Evolutionary conservation across 2,888 invertebrate genomes (phyloP), one percentile per base, ranked within the genome.

Genomic region (Drosophila siamana): DNA sequence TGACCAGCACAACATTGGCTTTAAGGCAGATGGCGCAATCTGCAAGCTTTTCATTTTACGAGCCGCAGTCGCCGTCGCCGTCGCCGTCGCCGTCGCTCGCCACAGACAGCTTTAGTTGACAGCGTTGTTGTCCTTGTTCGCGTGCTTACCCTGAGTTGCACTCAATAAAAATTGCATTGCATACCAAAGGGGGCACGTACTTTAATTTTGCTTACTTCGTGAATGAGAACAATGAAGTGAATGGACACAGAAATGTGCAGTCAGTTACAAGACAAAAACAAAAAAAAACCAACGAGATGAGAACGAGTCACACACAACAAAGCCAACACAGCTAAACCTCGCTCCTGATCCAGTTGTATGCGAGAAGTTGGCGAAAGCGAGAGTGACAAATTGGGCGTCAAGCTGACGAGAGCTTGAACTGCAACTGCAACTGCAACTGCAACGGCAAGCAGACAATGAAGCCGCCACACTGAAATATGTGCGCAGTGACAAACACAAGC

Each of bases 201-300:
- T 86, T 86, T 88, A 79, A 88, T 84, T 88, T 86, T 61, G 80
- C 86, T 88, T 74, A 69, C 86, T 88, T 74, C 80, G 88, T 80
- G 83, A 83, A 82, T 72, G 83, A 79, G 83, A 63, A 66, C 88
- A 86, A 86, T 70, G 80, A 88, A 88, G 70, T 74, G 86, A 88
- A 52, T 52, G 28, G 40, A 52, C 26, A 88, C 79, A 66, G 63
- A 85, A 85, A 75, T 68, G 75, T 63, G 69, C 64, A 69, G 52
- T 33, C 30, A 44, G 36, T 19, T 13, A 40, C 56, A 38, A 19
- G 59, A 47, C 52, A 47, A 52, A 74, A 61, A 47, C 56, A 48
- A 40, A 22, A 38, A 38, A n/a, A n/a, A n/a, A n/a, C n/a, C n/a
- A n/a, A 57, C 30, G 4, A 4, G 33, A 11, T 33, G 33, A n/a